phyloP scores from a whole-genome alignment of 2,113 vertebrate species.

The Sclerurus mexicanus region DNA sequence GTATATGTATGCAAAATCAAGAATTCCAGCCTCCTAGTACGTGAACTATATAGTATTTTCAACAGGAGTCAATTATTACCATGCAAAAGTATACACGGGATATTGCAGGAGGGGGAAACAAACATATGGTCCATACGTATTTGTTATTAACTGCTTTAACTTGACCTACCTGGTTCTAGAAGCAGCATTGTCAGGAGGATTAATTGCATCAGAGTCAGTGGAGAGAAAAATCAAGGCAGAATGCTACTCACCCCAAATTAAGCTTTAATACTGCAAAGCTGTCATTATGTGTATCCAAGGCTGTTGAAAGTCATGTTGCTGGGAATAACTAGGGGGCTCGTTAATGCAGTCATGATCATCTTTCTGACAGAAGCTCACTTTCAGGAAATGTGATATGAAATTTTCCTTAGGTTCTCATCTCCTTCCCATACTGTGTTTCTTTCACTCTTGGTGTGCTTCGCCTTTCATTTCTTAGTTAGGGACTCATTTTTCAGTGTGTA shows the following conservation, averaged over 20 bases:
- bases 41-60: not conserved
- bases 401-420: slow-evolving; percentile 41
- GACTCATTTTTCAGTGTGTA: not conserved
- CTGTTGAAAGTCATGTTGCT: slow-evolving; percentile 12
- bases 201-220: not conserved
- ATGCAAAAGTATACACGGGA: not conserved
- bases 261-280: slow-evolving; percentile 5
- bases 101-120: not conserved
- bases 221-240: slow-evolving; percentile 21
- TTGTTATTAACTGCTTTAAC: slow-evolving; percentile 1
- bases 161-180: not conserved
- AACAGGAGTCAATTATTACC: not conserved
- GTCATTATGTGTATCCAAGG: slow-evolving; percentile 14
- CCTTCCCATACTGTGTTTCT: not conserved
- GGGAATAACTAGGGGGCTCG: slow-evolving; percentile 17
- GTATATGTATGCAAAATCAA: not conserved
- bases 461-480: not conserved
- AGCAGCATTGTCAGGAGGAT: not conserved
- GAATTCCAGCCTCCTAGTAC: not conserved
- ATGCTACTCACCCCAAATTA: slow-evolving; percentile 27
- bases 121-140: not conserved
- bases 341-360: not conserved
- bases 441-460: not conserved
- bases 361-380: slow-evolving; percentile 34
- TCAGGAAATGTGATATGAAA: not conserved